phyloP scores from a whole-genome alignment of 2,888 invertebrate species.

The Xestobium rufovillosum region DNA sequence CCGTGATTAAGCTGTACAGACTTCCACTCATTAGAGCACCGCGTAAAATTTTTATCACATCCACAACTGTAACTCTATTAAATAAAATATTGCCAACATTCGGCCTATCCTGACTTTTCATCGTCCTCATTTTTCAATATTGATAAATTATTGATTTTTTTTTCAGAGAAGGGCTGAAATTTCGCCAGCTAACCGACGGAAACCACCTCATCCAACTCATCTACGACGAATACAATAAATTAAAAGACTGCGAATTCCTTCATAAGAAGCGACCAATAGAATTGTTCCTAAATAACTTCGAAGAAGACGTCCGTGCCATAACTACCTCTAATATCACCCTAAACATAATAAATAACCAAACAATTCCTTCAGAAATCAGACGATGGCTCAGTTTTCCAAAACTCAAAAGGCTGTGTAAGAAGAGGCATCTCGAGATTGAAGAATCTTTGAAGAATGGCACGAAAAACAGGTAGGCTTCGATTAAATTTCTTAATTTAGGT shows the following conservation, averaged over 20 bases:
- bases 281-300: constrained; percentile 53
- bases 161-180: too few relatives aligned
- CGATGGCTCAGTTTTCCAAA: constrained; percentile 53
- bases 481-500: too few relatives aligned
- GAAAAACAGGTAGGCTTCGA: too few relatives aligned
- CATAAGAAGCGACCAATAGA: constrained; percentile 48
- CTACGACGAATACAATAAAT: constrained; percentile 51
- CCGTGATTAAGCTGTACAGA: too few relatives aligned
- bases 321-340: constrained; percentile 49
- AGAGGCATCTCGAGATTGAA: constrained; percentile 36
- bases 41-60: too few relatives aligned
- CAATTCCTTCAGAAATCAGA: constrained; percentile 46
- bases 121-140: too few relatives aligned
- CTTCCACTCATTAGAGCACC: too few relatives aligned
- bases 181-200: constrained; percentile 63
- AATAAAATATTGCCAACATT: too few relatives aligned
- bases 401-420: constrained; percentile 50
- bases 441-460: constrained; percentile 1
- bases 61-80: too few relatives aligned
- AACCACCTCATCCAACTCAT: constrained; percentile 62
- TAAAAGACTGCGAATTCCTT: constrained; percentile 63
- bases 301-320: constrained; percentile 47
- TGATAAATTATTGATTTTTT: too few relatives aligned
- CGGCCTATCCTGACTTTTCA: too few relatives aligned
- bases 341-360: constrained; percentile 46